Evolutionary conservation across 2,888 invertebrate species (phyloP).

Genomic region (Aleiodes alternator): DNA sequence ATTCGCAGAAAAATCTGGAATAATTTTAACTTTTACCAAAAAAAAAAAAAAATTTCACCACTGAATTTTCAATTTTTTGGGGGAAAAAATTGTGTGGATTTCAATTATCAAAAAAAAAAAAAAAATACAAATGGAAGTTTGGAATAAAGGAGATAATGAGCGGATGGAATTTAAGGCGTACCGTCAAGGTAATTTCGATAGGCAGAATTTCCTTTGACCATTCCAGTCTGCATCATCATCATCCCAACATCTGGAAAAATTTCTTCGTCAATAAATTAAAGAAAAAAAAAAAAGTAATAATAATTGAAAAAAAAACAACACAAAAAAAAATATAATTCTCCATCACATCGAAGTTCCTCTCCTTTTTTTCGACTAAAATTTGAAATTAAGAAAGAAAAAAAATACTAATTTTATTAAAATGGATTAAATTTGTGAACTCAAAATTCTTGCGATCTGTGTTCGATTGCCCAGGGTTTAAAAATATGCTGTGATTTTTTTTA

Average conservation of each 20-base stretch:
- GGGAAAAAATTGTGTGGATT: conserved; percentile 3
- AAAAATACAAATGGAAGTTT: conserved; percentile 28
- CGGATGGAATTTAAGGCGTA: conserved; percentile 79
- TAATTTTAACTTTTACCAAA: no score
- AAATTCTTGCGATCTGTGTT: conserved; percentile 24
- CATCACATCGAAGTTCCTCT: neutral
- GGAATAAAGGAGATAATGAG: conserved; percentile 48
- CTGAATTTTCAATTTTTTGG: conserved; percentile 8
- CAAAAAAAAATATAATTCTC: neutral
- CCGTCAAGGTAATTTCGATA: conserved; percentile 87
- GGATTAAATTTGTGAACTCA: neutral
- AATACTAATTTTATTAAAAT: conserved; percentile 11
- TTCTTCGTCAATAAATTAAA: conserved; percentile 51
- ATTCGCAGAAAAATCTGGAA: no score
- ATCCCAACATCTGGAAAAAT: conserved; percentile 95
- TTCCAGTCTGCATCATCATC: conserved; percentile 97
- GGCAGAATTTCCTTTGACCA: conserved; percentile 93
- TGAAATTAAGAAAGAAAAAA: conserved; percentile 7
- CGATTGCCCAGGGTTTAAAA: conserved; percentile 66
- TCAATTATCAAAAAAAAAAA: conserved; percentile 12
- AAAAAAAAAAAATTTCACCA: neutral
- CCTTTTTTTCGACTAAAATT: conserved; percentile 24
- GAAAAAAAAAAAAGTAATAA: neutral
- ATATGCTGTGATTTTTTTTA: conserved; percentile 44
- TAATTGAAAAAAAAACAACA: neutral